Percentiles rank a stretch among this genome's conserved stretches.
phyloP scores from a whole-genome alignment of 1,140 invertebrate species.

The Calosoma granatense region DNA sequence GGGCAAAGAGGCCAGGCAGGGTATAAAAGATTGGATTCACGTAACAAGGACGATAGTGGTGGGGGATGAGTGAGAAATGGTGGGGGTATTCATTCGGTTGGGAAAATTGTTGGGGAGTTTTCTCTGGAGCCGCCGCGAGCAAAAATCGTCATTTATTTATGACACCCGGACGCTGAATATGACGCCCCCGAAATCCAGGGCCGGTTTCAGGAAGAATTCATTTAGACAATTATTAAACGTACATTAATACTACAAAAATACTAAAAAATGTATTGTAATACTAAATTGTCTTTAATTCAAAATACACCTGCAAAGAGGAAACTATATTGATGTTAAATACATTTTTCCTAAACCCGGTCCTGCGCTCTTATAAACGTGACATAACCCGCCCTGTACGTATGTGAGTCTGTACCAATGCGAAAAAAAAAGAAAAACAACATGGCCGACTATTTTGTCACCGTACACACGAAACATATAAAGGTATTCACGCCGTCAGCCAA shows the following conservation, averaged over 20 bases:
- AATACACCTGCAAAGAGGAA: too few relatives aligned
- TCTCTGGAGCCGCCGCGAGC: conserved; percentile 13
- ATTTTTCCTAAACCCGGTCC: not conserved
- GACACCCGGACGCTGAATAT: conserved; percentile 13
- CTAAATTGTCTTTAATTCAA: too few relatives aligned
- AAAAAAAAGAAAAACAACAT: conserved; percentile 8
- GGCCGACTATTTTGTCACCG: conserved; percentile 4
- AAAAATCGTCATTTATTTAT: conserved; percentile 22
- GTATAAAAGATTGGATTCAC: conserved; percentile 12
- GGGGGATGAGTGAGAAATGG: not conserved
- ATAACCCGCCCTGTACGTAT: not conserved
- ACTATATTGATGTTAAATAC: too few relatives aligned
- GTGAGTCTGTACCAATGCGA: not conserved
- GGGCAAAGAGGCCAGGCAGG: not conserved
- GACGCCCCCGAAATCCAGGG: not conserved
- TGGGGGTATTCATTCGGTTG: conserved; percentile 6
- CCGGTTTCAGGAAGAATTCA: not conserved
- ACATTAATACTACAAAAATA: too few relatives aligned
- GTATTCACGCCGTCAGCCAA: not conserved
- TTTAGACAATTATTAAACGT: too few relatives aligned
- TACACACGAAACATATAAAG: not conserved
- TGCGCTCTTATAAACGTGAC: not conserved
- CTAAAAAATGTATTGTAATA: too few relatives aligned
- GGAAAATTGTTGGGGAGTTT: conserved; percentile 8
- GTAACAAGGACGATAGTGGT: conserved; percentile 7